Conservation (phyloP, 2,797 vertebrate species). For the Chiloscyllium punctatum region DNA sequence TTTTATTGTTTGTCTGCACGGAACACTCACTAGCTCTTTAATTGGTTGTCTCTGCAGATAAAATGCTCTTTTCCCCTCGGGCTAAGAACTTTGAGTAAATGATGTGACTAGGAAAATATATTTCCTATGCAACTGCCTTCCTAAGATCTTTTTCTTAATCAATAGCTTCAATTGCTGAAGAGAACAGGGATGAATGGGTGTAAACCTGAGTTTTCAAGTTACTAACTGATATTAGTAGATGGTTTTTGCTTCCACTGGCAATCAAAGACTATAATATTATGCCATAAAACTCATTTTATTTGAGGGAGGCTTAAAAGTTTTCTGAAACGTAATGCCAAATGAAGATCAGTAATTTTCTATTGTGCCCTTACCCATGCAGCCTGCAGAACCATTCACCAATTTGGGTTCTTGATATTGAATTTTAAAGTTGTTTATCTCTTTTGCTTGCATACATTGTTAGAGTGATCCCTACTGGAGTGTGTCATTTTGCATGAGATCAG, state of each 20-base stretch:
- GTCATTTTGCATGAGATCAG: too few species aligned
- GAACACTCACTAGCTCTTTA: neutral
- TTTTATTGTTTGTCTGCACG: neutral
- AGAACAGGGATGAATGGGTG: neutral
- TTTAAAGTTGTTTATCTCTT: neutral
- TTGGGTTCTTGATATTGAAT: neutral
- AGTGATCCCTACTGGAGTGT: neutral
- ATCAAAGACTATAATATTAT: neutral
- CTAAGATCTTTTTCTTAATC: neutral
- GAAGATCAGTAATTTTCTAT: neutral
- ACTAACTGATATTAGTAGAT: neutral
- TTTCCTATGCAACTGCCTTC: neutral
- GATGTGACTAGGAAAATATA: constrained; percentile 2
- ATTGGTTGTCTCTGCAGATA: neutral
- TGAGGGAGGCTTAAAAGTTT: neutral
- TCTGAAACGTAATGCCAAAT: neutral
- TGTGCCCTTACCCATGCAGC: neutral
- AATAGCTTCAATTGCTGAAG: neutral
- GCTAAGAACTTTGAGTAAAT: constrained; percentile 7
- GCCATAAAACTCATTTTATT: neutral
- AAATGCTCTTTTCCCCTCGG: neutral
- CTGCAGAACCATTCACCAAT: neutral
- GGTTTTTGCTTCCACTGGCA: neutral
- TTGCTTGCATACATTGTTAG: neutral
- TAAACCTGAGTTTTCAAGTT: neutral